Base-by-base conservation (phyloP, 1,140 invertebrate genomes). In the Aethina tumida region DNA sequence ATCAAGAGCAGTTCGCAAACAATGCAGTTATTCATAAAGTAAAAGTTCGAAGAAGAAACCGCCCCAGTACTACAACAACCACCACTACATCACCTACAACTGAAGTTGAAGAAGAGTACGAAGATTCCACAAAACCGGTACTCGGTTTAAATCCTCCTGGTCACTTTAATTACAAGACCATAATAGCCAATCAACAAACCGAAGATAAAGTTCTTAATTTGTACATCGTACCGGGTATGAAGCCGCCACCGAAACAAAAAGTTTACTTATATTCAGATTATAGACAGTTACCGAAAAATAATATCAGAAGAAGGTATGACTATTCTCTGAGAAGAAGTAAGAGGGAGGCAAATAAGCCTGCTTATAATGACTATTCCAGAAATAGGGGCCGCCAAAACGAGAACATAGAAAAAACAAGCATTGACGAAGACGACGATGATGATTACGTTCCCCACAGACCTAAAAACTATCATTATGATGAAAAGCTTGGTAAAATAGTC, bases 401-500 rank as follows among this genome's bases (percentile, higher is more conserved):
- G 16, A 41, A 35, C 18, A n/a, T 34, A 19, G 39, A 40, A 47
- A 41, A 53, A 15, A 41, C 39, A 9, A 22, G 24, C 12, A 17
- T 34, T 17, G 24, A 17, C 14, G 30, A 39, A 16, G 53, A 58
- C 19, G 51, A 57, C 16, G 46, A 50, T 18, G 58, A 60, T 27
- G 59, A 61, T 31, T 58, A 62, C 26, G 47, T 58, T 10, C 59
- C 59, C 10, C 56, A 58, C 31, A 39, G 59, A 32, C 49, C 48
- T 2, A 55, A 42, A 32, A 58, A 55, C 44, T 62, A 52, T 42
- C 55, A 59, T 33, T 62, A 58, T 27, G 59, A 62, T 28, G 54
- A 53, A 14, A 53, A 58, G 44, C 53, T 48, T 10, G 46, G 47
- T 2, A 47, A 48, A 34, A 59, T 62, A 19, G 34, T 62, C 28